phyloP scores from a whole-genome alignment of 2,797 vertebrate species.

The Tapirus indicus region DNA sequence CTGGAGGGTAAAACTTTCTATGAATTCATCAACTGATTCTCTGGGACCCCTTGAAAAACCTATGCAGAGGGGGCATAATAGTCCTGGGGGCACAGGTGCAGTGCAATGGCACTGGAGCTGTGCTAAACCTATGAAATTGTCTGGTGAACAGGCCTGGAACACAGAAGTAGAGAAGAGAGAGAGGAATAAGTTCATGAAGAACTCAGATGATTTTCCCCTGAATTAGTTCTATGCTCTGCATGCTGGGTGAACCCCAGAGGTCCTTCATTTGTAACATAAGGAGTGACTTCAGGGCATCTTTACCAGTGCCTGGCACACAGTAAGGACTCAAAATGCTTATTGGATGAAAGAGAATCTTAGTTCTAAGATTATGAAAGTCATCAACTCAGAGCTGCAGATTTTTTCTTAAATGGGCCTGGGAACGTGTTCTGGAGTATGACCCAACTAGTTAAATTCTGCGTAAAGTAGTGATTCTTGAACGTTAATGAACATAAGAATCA shows the following conservation, averaged over 20 bases:
- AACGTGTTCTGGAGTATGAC: neutral
- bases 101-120: neutral
- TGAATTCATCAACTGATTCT: neutral
- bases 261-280: neutral
- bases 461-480: neutral
- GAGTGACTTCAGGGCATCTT: neutral
- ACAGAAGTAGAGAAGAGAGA: neutral
- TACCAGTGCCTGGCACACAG: neutral
- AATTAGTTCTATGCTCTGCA: neutral
- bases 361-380: neutral
- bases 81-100: neutral
- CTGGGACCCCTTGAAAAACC: neutral
- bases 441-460: neutral
- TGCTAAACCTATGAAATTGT: neutral
- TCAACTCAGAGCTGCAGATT: neutral
- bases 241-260: neutral
- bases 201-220: neutral
- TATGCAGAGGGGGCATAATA: no score
- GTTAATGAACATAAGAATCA: neutral
- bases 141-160: neutral
- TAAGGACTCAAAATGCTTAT: neutral
- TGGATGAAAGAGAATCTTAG: neutral
- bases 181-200: neutral
- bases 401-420: neutral
- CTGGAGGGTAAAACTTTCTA: neutral